phyloP scores from a whole-genome alignment of 2,888 invertebrate species.

The Lochmaea capreae region DNA sequence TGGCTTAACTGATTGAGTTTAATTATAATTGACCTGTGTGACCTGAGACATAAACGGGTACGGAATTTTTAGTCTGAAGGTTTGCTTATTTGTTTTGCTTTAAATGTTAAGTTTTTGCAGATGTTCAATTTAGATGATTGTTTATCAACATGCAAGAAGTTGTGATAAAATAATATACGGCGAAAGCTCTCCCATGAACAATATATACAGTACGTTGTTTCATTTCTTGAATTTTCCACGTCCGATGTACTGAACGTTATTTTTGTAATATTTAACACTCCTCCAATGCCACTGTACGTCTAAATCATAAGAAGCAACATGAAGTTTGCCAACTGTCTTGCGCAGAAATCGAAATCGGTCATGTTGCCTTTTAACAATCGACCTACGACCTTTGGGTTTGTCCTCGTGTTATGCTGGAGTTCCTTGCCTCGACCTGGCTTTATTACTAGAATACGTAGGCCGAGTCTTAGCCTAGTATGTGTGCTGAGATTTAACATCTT shows the following conservation, averaged over 20 bases:
- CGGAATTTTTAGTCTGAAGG: constrained; percentile 6
- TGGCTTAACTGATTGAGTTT: constrained; percentile 3
- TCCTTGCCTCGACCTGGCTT: too few relatives aligned
- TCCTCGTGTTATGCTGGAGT: too few relatives aligned
- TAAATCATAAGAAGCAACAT: too few relatives aligned
- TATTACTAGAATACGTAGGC: too few relatives aligned
- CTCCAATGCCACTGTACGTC: too few relatives aligned
- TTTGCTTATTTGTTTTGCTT: not conserved
- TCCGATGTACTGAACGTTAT: not conserved
- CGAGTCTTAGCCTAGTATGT: too few relatives aligned
- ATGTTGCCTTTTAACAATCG: too few relatives aligned
- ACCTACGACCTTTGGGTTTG: too few relatives aligned
- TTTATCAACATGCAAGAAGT: not conserved
- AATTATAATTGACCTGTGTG: constrained; percentile 14
- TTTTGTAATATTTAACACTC: too few relatives aligned
- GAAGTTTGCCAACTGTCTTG: too few relatives aligned
- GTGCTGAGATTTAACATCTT: too few relatives aligned
- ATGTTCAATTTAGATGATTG: not conserved
- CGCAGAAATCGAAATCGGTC: too few relatives aligned
- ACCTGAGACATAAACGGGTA: not conserved
- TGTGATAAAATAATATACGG: not conserved
- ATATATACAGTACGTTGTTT: not conserved
- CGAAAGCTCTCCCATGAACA: not conserved
- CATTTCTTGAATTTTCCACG: not conserved
- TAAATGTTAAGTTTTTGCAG: not conserved